Evolutionary conservation across 2,797 vertebrate genomes (phyloP).

Genomic region (Pristis pectinata): DNA sequence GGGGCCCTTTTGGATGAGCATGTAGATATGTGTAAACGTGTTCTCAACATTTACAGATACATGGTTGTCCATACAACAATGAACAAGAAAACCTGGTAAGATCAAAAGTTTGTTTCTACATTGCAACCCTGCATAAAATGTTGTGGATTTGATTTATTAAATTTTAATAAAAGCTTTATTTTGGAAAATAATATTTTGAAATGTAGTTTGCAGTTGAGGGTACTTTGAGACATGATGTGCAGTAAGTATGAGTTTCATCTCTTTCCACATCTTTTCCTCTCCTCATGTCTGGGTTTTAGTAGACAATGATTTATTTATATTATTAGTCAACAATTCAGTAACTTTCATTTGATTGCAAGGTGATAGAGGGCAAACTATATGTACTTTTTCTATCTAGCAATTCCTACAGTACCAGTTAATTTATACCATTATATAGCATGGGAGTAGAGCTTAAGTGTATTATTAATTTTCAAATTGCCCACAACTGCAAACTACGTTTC

Average conservation of each 20-base stretch:
- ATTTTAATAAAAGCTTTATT: background rate
- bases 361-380: background rate
- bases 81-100: slow-evolving; percentile 98
- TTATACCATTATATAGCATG: too few relatives aligned
- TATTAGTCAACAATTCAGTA: background rate
- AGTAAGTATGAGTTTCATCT: background rate
- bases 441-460: too few relatives aligned
- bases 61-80: slow-evolving; percentile 96
- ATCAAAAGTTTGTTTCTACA: slow-evolving; percentile 23
- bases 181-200: background rate
- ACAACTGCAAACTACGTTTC: too few relatives aligned
- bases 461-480: too few relatives aligned
- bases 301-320: background rate
- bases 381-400: background rate
- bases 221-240: background rate
- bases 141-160: background rate
- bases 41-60: slow-evolving; percentile 97
- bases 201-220: background rate
- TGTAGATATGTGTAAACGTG: slow-evolving; percentile 97
- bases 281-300: background rate
- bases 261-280: background rate
- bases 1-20: slow-evolving; percentile 90
- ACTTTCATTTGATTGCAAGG: background rate
- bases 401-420: background rate
- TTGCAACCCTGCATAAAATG: background rate